Conservation (phyloP, 1,140 invertebrate species). For the Ips typographus region DNA sequence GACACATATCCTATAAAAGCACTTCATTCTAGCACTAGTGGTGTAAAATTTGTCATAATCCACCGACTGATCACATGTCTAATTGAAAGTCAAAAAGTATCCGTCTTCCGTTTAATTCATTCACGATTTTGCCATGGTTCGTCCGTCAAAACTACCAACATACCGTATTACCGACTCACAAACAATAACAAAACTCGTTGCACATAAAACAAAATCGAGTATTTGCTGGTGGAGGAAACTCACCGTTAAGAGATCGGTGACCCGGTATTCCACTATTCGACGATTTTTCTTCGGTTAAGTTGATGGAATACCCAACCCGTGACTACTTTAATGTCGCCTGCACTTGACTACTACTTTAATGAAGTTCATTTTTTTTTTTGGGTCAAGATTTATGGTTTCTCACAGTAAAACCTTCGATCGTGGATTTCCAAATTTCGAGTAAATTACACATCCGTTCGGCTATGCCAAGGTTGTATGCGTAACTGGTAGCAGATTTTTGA, state of each 20-base stretch:
- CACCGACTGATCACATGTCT: too few species aligned
- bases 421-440: too few species aligned
- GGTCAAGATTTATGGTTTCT: too few species aligned
- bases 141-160: slow-evolving; percentile 1
- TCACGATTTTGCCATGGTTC: neutral
- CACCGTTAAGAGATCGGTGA: slow-evolving; percentile 45
- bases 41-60: too few species aligned
- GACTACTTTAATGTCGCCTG: too few species aligned
- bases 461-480: neutral
- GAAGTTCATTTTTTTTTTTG: too few species aligned
- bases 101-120: neutral
- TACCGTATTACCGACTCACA: slow-evolving; percentile 9
- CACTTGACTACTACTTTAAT: too few species aligned
- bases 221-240: slow-evolving; percentile 34
- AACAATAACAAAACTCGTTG: slow-evolving; percentile 23
- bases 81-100: too few species aligned
- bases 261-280: slow-evolving; percentile 33
- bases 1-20: too few species aligned
- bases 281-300: slow-evolving; percentile 4
- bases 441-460: too few species aligned
- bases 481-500: neutral
- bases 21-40: too few species aligned
- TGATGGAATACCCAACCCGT: neutral
- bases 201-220: slow-evolving; percentile 7
- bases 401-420: too few species aligned